Conservation (phyloP, 2,113 vertebrate genomes). For the Nyctereutes procyonoides region DNA sequence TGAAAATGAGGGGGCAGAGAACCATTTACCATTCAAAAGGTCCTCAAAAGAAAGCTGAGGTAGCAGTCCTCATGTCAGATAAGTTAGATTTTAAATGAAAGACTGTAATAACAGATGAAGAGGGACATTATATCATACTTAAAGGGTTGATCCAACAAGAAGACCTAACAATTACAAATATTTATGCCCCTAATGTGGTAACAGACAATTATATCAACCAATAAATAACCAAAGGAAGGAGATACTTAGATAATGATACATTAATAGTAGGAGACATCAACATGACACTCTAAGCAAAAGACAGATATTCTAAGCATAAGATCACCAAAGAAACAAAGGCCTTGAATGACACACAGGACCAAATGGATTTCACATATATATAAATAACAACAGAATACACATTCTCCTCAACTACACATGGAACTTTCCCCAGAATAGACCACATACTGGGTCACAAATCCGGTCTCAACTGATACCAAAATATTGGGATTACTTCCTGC, state of each 20-base stretch:
- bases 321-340: neutral
- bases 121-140: neutral
- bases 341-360: neutral
- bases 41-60: neutral
- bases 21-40: neutral
- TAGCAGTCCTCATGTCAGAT: neutral
- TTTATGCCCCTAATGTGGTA: neutral
- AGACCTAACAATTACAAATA: neutral
- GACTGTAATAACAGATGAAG: neutral
- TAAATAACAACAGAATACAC: neutral
- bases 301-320: neutral
- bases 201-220: neutral
- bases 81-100: neutral
- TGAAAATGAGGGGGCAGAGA: neutral
- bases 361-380: neutral
- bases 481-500: neutral
- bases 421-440: neutral
- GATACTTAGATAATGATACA: neutral
- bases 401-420: neutral
- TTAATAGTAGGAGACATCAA: neutral
- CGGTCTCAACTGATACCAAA: neutral
- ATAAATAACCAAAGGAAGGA: neutral
- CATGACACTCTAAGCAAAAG: neutral
- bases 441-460: neutral
- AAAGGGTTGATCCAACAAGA: neutral